Conservation (phyloP, 2,888 invertebrate genomes). For the Pyrrhosoma nymphula region DNA sequence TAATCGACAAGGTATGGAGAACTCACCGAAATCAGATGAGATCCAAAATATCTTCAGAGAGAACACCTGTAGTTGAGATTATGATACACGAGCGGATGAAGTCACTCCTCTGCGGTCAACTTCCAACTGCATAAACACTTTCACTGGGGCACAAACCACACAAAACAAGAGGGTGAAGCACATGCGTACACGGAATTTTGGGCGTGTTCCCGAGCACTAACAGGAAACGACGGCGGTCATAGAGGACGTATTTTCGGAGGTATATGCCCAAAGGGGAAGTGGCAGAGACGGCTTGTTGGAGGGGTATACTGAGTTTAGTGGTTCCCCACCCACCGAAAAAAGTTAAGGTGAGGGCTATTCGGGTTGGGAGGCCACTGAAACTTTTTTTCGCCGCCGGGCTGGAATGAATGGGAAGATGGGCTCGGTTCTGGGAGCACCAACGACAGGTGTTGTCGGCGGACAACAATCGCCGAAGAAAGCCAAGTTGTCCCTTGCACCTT, state of each 20-base stretch:
- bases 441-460: not conserved
- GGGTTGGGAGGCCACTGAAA: not conserved
- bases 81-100: not conserved
- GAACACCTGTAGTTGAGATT: not conserved
- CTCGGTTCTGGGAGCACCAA: not conserved
- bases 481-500: not conserved
- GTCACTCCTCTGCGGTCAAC: not conserved
- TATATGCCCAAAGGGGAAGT: not conserved
- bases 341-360: not conserved
- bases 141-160: not conserved
- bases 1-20: too few relatives aligned
- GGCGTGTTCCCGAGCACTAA: not conserved
- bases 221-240: not conserved
- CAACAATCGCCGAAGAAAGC: not conserved
- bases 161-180: not conserved
- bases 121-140: not conserved
- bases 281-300: not conserved
- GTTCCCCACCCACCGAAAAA: not conserved
- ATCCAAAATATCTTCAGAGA: not conserved
- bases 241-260: slow-evolving; percentile 21
- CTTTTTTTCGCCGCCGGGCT: not conserved
- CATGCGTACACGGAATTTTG: not conserved
- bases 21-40: not conserved
- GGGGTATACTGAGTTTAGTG: not conserved
- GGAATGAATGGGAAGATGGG: slow-evolving; percentile 17